Base-by-base conservation (phyloP, 2,888 invertebrate species). In the Ptilodon capucinus region DNA sequence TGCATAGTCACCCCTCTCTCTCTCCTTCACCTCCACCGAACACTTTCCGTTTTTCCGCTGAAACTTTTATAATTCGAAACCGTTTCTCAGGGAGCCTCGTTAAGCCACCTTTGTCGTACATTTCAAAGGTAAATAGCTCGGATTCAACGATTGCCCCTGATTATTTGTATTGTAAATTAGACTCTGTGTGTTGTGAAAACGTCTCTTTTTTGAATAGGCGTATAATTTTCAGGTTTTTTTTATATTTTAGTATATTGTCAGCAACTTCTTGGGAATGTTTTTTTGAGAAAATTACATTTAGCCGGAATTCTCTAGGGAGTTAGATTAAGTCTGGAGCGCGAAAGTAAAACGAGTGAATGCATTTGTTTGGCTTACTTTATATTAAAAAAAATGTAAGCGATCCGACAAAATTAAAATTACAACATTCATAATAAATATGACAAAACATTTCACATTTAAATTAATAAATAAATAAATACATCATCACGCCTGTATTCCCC, bases 81-180 rank as follows among this genome's bases (percentile, higher is more conserved):
- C 69, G 62, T 51, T 68, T 60, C 71, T 56, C 64, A 58, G 70
- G 68, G 73, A 57, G 61, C 67, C 76, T 81, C 82, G 76, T 82
- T 83, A 81, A 71, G 79, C 60, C 73, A 80, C 79, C 79, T 82
- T 83, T 83, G 81, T 82, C 57, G 63, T 61, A 67, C 62, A 64
- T 74, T 71, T 67, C 69, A 61, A 71, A 76, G 70, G 77, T 76
- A 82, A 81, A 81, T 72, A 76, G 68, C 76, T 69, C 60, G 64
- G 71, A 76, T 77, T 71, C 71, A 73, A 68, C 67, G 67, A 80
- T 79, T 77, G 76, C 71, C 68, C 67, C 60, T 79, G 70, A 79
- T 79, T 82, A 79, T 81, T 80, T 80, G 69, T 80, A 80, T 81
- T 83, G 77, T 78, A 76, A 79, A 79, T 79, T 75, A 78, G 57